Percentiles rank a stretch among this genome's conserved stretches.
Evolutionary conservation across 2,888 invertebrate species (phyloP).

Genomic region (Acrocera orbiculus): DNA sequence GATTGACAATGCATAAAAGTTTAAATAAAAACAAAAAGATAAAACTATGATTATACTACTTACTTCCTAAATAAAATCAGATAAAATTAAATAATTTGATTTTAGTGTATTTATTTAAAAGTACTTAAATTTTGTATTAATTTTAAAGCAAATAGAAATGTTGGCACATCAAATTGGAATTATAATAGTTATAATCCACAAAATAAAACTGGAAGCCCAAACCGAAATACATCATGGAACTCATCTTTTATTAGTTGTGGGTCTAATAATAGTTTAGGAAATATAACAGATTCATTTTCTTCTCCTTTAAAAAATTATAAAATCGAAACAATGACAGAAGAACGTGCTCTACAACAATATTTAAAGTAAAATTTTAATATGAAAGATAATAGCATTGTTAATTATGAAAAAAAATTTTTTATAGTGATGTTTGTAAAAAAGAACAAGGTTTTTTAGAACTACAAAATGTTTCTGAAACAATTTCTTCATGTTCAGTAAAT

Average conservation of each 20-base stretch:
- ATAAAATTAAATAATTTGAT: no score
- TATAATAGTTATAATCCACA: slow-evolving; percentile 20
- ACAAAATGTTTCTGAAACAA: slow-evolving; percentile 16
- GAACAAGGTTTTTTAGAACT: slow-evolving; percentile 20
- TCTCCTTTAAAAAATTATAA: slow-evolving; percentile 19
- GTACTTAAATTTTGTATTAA: no score
- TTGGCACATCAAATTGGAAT: slow-evolving; percentile 19
- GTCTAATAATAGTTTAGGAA: no score
- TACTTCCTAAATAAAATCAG: no score
- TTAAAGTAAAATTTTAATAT: slow-evolving; percentile 25
- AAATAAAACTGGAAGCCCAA: slow-evolving; percentile 19
- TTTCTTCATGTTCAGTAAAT: slow-evolving; percentile 19
- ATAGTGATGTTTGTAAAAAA: slow-evolving; percentile 19
- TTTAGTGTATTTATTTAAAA: no score
- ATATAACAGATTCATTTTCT: no score
- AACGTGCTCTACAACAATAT: slow-evolving; percentile 32
- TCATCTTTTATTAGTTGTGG: slow-evolving; percentile 27
- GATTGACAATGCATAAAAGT: no score
- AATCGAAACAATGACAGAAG: slow-evolving; percentile 34
- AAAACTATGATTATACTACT: no score
- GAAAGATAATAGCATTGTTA: neutral
- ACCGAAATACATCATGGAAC: slow-evolving; percentile 18
- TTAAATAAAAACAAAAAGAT: no score
- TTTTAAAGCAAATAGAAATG: slow-evolving; percentile 10
- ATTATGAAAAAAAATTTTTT: neutral